A percentile compares a stretch with the other conserved stretches of the same genome.
Evolutionary conservation across 2,113 vertebrate species (phyloP).

Genomic region (Peromyscus leucopus): DNA sequence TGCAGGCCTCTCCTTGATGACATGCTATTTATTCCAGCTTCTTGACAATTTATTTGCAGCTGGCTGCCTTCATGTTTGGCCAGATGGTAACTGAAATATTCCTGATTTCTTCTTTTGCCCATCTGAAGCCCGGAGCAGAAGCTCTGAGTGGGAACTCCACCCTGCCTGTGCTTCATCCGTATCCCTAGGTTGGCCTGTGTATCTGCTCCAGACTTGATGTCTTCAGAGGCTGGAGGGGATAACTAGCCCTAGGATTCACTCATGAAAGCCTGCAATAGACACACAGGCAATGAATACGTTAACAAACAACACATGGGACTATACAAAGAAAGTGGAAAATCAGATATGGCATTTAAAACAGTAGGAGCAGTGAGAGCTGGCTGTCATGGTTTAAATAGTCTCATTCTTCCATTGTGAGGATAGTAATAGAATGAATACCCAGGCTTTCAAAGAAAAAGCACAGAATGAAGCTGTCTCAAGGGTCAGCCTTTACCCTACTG

Average conservation of each 20-base stretch:
- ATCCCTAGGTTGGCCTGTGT: not conserved
- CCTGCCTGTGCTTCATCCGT: not conserved
- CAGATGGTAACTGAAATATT: not conserved
- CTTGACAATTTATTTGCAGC: not conserved
- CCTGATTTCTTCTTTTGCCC: not conserved
- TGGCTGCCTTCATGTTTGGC: not conserved
- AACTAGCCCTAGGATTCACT: not conserved
- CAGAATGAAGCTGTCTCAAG: not conserved
- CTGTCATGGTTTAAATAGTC: constrained; percentile 23
- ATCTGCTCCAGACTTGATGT: not conserved
- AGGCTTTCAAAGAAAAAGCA: not conserved
- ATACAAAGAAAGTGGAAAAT: constrained; percentile 52
- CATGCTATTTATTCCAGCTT: not conserved
- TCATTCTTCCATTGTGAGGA: constrained; percentile 47
- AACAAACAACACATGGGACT: not conserved
- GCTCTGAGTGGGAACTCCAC: accelerated
- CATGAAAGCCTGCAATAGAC: constrained; percentile 48
- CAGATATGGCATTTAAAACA: constrained; percentile 59
- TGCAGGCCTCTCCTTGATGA: accelerated
- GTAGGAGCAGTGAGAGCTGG: constrained; percentile 11
- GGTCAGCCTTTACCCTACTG: constrained; percentile 69
- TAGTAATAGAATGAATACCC: not conserved
- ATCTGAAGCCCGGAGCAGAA: not conserved
- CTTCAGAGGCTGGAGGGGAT: not conserved
- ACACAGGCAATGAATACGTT: constrained; percentile 56